A percentile compares a stretch with the other conserved stretches of the same genome.
Evolutionary conservation across 2,797 vertebrate species (phyloP).

Genomic region (Propithecus perrieri): DNA sequence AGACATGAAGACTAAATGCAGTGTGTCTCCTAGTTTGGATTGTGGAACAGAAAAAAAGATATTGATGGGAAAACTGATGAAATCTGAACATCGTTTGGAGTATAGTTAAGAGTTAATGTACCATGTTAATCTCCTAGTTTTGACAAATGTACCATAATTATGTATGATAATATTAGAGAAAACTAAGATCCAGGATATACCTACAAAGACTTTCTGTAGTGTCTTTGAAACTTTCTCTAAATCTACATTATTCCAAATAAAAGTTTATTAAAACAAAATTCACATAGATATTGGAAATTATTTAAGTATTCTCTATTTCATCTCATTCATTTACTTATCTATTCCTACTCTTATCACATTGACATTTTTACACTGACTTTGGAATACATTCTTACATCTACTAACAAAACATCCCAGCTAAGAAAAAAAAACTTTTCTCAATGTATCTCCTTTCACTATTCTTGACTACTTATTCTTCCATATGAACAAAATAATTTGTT

Average conservation of each 20-base stretch:
- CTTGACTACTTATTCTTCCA: neutral
- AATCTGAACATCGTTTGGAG: neutral
- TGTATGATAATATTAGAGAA: neutral
- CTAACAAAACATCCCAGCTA: neutral
- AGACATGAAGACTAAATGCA: neutral
- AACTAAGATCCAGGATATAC: neutral
- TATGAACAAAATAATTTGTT: neutral
- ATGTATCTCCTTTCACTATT: neutral
- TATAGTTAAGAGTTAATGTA: neutral
- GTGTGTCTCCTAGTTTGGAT: neutral
- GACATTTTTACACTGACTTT: neutral
- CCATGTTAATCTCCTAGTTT: neutral
- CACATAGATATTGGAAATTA: neutral
- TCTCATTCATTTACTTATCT: neutral
- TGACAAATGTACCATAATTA: neutral
- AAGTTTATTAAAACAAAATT: neutral
- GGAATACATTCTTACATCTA: neutral
- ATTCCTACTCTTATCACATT: neutral
- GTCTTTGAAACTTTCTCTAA: neutral
- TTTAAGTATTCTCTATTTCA: neutral
- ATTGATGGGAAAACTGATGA: neutral
- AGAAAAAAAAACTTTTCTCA: neutral
- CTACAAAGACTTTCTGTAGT: neutral
- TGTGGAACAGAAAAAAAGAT: neutral
- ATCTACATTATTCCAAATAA: neutral